These are phyloP conservation scores for Aegypius monachus DNA, from an alignment of 2,113 vertebrate species.

Conservation along the genomic window DNA sequence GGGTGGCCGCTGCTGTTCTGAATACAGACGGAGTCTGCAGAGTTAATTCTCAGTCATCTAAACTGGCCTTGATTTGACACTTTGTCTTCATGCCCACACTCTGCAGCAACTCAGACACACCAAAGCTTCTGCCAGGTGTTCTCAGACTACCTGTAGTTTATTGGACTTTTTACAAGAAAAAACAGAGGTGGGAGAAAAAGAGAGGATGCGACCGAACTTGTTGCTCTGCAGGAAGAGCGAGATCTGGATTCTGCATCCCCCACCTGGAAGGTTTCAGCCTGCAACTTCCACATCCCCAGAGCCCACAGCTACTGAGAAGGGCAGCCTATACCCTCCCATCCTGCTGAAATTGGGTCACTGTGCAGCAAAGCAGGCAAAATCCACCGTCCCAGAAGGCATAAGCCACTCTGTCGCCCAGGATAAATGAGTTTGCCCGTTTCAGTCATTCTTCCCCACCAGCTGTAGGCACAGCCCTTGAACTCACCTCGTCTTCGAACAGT, in stretches of 20 bases:
- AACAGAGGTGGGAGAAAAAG: neutral
- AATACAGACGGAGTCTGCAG: neutral
- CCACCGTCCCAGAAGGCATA: neutral
- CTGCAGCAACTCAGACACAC: neutral
- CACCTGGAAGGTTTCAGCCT: neutral
- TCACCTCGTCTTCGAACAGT: neutral
- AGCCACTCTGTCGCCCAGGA: neutral
- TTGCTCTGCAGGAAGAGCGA: neutral
- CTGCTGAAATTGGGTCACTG: neutral
- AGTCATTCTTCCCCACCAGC: neutral
- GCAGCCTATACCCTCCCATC: neutral
- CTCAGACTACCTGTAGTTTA: neutral
- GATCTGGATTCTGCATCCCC: neutral
- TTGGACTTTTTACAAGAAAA: neutral
- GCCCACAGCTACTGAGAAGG: neutral
- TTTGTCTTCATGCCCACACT: neutral
- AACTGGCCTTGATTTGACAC: neutral
- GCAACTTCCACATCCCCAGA: neutral
- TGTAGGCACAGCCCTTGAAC: slow-evolving; percentile 8
- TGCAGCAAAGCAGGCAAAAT: neutral
- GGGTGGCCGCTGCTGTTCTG: neutral
- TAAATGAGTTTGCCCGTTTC: neutral
- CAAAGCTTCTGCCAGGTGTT: neutral
- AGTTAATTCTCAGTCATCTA: neutral
- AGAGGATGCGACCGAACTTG: accelerated